Evolutionary conservation across 1,140 invertebrate genomes (phyloP).

Genomic region (Drosophila pseudoobscura): DNA sequence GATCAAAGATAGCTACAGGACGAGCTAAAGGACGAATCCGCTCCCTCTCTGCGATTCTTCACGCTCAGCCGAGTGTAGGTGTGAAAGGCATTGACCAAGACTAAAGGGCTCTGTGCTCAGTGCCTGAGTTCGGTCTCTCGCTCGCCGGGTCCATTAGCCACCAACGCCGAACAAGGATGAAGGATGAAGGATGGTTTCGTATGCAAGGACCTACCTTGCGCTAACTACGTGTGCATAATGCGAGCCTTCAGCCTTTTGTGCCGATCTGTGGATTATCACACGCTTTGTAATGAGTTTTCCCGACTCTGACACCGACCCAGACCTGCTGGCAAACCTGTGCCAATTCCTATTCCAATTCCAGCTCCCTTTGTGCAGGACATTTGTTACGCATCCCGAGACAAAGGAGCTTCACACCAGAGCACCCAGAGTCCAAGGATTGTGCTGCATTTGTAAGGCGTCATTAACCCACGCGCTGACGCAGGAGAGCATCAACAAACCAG

Average conservation of each 20-base stretch:
- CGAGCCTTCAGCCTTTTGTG: conserved; percentile 54
- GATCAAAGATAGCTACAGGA: conserved; percentile 58
- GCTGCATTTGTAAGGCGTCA: conserved; percentile 50
- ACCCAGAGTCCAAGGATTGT: conserved; percentile 14
- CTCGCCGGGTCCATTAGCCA: conserved; percentile 67
- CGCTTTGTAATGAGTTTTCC: conserved; percentile 65
- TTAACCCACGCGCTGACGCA: conserved; percentile 56
- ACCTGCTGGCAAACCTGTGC: conserved; percentile 77
- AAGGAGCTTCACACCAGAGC: conserved; percentile 43
- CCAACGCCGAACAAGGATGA: conserved; percentile 41
- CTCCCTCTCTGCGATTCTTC: conserved; percentile 64
- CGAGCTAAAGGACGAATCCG: conserved; percentile 31
- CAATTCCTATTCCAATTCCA: conserved; percentile 41
- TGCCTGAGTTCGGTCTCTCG: too few species aligned
- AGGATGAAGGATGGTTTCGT: conserved; percentile 22
- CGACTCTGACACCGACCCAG: conserved; percentile 10
- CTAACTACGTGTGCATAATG: conserved; percentile 81
- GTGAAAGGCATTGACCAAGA: conserved; percentile 79
- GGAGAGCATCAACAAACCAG: conserved; percentile 32
- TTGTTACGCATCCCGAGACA: conserved; percentile 65
- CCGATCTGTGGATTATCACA: conserved; percentile 75
- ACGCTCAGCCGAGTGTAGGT: conserved; percentile 67
- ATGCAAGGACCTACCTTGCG: conserved; percentile 58
- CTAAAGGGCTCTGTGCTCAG: conserved; percentile 59
- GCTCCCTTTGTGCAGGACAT: conserved; percentile 46